Conservation (phyloP, 2,797 vertebrate species). For the Girardinus metallicus region DNA sequence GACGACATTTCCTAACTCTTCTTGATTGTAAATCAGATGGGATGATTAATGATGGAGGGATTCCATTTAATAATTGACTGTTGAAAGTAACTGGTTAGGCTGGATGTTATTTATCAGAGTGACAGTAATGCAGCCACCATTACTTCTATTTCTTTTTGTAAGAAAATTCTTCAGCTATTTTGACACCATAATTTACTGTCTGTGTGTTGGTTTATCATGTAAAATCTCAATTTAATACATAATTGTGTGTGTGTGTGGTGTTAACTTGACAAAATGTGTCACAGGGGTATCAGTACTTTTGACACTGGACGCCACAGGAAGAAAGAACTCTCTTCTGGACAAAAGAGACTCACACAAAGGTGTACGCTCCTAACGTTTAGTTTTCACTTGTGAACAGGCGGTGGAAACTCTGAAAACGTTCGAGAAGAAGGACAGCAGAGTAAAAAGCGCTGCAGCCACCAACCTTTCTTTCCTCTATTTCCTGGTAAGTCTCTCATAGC, state of each 20-base stretch:
- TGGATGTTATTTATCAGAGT: neutral
- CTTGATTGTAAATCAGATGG: neutral
- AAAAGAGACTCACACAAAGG: neutral
- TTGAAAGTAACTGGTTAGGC: neutral
- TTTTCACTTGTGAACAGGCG: constrained; percentile 79
- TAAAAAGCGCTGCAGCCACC: constrained; percentile 96
- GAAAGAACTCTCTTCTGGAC: neutral
- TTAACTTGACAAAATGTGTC: neutral
- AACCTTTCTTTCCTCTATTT: constrained; percentile 96
- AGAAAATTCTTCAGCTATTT: neutral
- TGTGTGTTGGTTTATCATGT: neutral
- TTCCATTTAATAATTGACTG: neutral
- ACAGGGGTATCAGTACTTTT: neutral
- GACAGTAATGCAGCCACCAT: neutral
- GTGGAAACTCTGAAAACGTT: constrained; percentile 95
- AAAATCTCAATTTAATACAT: neutral
- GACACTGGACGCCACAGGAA: neutral
- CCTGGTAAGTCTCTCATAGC: constrained; percentile 82
- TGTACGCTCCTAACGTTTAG: neutral
- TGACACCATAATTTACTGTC: neutral
- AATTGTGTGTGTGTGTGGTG: neutral
- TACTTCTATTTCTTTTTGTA: neutral
- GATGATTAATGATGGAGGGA: neutral
- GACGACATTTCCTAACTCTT: neutral
- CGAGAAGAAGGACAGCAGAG: constrained; percentile 96